These are phyloP conservation scores for Thecocarcelia acutangulata DNA, from an alignment of 2,888 invertebrate species.

Conservation along the genomic window DNA sequence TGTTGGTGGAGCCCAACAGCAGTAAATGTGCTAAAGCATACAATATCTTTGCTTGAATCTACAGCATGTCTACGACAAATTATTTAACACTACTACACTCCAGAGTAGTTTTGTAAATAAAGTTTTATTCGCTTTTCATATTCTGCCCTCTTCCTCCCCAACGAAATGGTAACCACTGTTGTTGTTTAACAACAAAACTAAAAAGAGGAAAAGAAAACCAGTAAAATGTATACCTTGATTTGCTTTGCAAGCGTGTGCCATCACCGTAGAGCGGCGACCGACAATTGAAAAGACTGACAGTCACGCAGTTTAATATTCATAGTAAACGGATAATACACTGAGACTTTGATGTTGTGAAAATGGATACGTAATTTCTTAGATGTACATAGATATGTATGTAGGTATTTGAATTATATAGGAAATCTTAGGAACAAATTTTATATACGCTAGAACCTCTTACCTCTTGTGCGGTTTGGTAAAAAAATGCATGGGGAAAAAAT, in stretches of 20 bases:
- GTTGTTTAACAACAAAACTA: slow-evolving; percentile 15
- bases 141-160: neutral
- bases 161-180: slow-evolving; percentile 11
- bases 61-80: slow-evolving; percentile 71
- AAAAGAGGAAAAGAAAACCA: neutral
- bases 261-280: neutral
- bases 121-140: slow-evolving; percentile 29
- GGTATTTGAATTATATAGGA: no score
- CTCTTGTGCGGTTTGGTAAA: no score
- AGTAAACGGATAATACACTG: slow-evolving; percentile 34
- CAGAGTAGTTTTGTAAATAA: slow-evolving; percentile 61
- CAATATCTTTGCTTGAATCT: slow-evolving; percentile 67
- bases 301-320: slow-evolving; percentile 48
- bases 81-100: slow-evolving; percentile 64
- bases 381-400: no score
- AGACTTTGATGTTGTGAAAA: neutral
- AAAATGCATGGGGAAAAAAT: no score
- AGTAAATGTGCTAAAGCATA: slow-evolving; percentile 63
- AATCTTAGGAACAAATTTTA: no score
- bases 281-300: slow-evolving; percentile 36
- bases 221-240: slow-evolving; percentile 21
- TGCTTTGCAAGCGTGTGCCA: slow-evolving; percentile 40
- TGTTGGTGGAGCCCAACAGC: slow-evolving; percentile 55
- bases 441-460: no score
- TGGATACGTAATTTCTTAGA: no score